These are phyloP conservation scores for Caenorhabditis doughertyi DNA, from an alignment of 2,888 invertebrate genomes.

Conservation along the genomic window DNA sequence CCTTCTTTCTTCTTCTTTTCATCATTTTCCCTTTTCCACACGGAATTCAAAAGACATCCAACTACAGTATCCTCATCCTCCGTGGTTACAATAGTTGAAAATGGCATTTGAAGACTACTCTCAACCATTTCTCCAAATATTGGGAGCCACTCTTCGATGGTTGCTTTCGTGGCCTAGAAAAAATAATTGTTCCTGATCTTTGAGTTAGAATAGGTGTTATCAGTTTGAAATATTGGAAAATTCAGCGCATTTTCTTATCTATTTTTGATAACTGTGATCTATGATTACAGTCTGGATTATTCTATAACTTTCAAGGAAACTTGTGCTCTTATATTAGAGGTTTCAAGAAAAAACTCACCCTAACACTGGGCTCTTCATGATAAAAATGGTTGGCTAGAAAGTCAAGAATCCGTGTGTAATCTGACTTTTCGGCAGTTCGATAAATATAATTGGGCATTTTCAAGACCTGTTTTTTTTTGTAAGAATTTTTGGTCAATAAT, in stretches of 20 bases:
- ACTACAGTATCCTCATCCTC: slow-evolving; percentile 31
- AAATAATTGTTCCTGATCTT: too few relatives aligned
- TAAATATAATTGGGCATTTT: slow-evolving; percentile 16
- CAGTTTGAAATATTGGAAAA: not conserved
- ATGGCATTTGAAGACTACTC: slow-evolving; percentile 30
- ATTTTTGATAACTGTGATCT: too few relatives aligned
- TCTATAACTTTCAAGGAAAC: too few relatives aligned
- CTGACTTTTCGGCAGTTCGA: slow-evolving; percentile 30
- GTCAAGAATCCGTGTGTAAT: slow-evolving; percentile 21
- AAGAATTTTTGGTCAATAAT: too few relatives aligned
- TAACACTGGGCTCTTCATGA: slow-evolving; percentile 38
- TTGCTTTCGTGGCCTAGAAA: slow-evolving; percentile 34
- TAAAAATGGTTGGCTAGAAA: slow-evolving; percentile 30
- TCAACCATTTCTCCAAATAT: slow-evolving; percentile 21
- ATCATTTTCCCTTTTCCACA: slow-evolving; percentile 37
- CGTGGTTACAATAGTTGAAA: slow-evolving; percentile 41
- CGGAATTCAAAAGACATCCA: slow-evolving; percentile 43
- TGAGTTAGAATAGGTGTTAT: not conserved
- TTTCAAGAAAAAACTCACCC: too few relatives aligned
- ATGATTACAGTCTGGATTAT: too few relatives aligned
- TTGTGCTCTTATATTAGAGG: too few relatives aligned
- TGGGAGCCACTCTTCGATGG: slow-evolving; percentile 15
- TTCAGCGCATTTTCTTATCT: too few relatives aligned
- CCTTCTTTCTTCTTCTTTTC: not conserved
- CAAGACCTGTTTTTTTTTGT: not conserved